Conservation (phyloP, 2,797 vertebrate genomes). For the Nyctalus aviator region DNA sequence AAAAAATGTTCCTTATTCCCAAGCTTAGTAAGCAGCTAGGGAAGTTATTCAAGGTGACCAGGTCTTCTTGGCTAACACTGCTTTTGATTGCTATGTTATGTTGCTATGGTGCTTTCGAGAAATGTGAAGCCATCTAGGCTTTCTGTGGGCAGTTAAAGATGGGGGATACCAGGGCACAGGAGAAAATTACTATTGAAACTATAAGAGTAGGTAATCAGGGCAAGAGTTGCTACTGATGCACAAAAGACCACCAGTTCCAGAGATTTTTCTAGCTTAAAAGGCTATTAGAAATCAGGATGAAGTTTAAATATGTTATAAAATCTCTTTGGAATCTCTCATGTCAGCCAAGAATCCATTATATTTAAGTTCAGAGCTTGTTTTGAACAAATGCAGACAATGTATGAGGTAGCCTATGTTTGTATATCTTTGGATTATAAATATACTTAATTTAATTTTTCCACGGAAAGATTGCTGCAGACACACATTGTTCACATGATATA, state of each 20-base stretch:
- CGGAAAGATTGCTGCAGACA: conserved; percentile 79
- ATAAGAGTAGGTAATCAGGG: neutral
- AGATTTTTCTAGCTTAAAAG: conserved; percentile 41
- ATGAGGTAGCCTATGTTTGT: conserved; percentile 76
- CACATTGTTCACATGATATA: conserved; percentile 83
- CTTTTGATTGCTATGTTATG: conserved; percentile 51
- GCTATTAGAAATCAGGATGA: neutral
- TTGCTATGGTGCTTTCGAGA: conserved; percentile 41
- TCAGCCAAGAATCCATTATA: neutral
- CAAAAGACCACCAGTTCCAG: neutral
- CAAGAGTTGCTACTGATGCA: neutral
- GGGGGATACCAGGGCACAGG: neutral
- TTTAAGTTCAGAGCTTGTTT: conserved; percentile 49
- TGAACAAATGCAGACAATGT: conserved; percentile 61
- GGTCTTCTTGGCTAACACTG: neutral
- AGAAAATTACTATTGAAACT: conserved; percentile 27
- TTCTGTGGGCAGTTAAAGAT: neutral
- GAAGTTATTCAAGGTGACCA: conserved; percentile 49
- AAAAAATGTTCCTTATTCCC: neutral
- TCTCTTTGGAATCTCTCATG: neutral
- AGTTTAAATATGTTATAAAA: neutral
- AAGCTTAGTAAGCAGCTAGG: neutral
- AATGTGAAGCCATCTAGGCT: neutral
- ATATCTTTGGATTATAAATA: conserved; percentile 68
- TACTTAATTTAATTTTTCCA: conserved; percentile 85